A percentile compares a stretch with the other conserved stretches of the same genome.
Conservation (phyloP, 2,888 invertebrate genomes). For the Keiferia lycopersicella region DNA sequence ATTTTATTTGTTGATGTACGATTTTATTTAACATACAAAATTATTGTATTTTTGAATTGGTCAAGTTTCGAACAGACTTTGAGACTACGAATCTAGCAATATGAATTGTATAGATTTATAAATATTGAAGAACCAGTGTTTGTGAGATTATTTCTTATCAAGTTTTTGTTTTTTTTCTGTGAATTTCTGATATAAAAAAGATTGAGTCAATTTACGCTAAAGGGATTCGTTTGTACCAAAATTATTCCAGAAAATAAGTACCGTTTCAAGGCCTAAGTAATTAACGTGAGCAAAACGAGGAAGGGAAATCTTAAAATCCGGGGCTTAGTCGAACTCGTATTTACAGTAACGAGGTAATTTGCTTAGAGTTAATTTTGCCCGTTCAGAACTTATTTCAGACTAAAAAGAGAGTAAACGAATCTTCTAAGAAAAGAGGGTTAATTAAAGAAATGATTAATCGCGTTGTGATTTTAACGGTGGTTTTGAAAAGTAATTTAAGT, state of each 20-base stretch:
- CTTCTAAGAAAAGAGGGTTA: too few relatives aligned
- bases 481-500: too few relatives aligned
- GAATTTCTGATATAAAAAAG: neutral
- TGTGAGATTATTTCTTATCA: too few relatives aligned
- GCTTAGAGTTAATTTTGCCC: neutral
- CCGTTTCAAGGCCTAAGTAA: neutral
- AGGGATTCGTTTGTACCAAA: neutral
- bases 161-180: neutral
- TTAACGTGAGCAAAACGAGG: conserved; percentile 16
- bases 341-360: conserved; percentile 7
- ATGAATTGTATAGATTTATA: too few relatives aligned
- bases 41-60: too few relatives aligned
- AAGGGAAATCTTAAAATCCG: conserved; percentile 22
- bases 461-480: too few relatives aligned
- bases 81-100: too few relatives aligned
- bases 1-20: too few relatives aligned
- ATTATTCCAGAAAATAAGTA: neutral
- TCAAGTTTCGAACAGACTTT: too few relatives aligned
- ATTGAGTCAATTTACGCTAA: neutral
- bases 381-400: neutral
- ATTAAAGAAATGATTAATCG: too few relatives aligned
- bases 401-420: neutral
- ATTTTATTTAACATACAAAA: too few relatives aligned
- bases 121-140: too few relatives aligned
- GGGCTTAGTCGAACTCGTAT: neutral